Conservation (phyloP, 1,140 invertebrate species). For the Bombus fervidus region DNA sequence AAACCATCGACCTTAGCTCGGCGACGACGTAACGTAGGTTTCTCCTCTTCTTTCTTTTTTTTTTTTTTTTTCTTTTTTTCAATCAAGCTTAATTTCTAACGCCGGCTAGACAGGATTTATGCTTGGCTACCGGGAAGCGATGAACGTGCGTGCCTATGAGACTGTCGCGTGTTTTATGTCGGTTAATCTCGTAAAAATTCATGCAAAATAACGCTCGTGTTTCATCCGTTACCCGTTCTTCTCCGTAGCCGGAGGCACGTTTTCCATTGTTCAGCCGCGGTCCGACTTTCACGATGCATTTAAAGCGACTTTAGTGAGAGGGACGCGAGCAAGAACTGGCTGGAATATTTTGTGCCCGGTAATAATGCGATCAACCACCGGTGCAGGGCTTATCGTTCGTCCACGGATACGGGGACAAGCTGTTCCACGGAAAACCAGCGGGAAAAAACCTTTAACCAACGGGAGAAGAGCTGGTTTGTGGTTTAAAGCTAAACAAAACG, state of each 20-base stretch:
- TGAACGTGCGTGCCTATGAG: constrained; percentile 73
- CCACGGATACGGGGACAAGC: not conserved
- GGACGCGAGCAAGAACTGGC: constrained; percentile 3
- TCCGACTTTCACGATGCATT: constrained; percentile 37
- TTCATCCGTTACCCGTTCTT: constrained; percentile 65
- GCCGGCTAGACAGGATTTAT: constrained; percentile 68
- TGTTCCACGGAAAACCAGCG: not conserved
- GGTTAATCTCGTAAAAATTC: constrained; percentile 80
- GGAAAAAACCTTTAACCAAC: not conserved
- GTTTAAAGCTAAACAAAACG: not conserved
- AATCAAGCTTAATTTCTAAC: constrained; percentile 78
- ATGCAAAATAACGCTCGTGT: constrained; percentile 77
- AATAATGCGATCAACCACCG: constrained; percentile 13
- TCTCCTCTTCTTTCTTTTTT: constrained; percentile 62
- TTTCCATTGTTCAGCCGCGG: constrained; percentile 51
- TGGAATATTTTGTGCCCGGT: not conserved
- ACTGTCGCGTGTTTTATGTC: constrained; percentile 74
- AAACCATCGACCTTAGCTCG: not conserved
- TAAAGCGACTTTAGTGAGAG: constrained; percentile 28
- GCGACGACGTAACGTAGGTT: constrained; percentile 34
- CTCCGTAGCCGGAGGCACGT: constrained; percentile 47
- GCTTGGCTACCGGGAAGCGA: constrained; percentile 52
- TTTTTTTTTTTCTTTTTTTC: constrained; percentile 54
- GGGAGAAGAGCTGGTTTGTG: not conserved
- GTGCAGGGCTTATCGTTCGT: constrained; percentile 11